Base-by-base conservation (phyloP, 2,888 invertebrate species). In the Stenodera caucasica region DNA sequence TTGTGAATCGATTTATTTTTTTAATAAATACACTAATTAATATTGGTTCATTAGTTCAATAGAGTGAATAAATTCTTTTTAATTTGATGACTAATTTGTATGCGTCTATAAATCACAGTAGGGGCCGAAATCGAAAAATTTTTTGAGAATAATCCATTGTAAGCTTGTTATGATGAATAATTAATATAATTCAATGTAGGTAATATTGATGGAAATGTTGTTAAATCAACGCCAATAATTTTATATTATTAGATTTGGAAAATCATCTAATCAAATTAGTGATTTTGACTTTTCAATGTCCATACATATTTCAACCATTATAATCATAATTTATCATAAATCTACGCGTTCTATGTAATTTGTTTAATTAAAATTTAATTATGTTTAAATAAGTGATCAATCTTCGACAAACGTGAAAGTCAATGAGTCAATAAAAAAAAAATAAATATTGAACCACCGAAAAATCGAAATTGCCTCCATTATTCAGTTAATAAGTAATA, bases 361-460 rank as follows among this genome's bases (percentile, higher is more conserved):
- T 49, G 53, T 55, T 60, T 57, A 53, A 57, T 60, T 60, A 57
- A 57, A 51, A 45, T 49, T 57, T 57, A 60, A 57, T 60, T 53
- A 57, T 53, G 35, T 40, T 32, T 15, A 37, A 57, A 37, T 26
- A 30, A 37, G 11, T 52, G 53, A 53, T 60, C 23, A 51, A 60
- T 60, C 60, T 53, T 12, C 29, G 26, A 26, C 51, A 37, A 33
- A 7, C n/a, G 18, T 15, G 52, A 52, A 30, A 52, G 51, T 29
- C 2, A 26, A 26, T 26, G n/a, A 45, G 49, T 45, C 14, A 1
- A 18, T 50, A 14, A 23, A 54, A 21, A 59, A 55, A 61, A 53
- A 60, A 64, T 63, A 64, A 62, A 64, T 61, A 67, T 54, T 50
- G 65, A 57, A 54, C 40, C 54, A 63, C 65, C 63, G 64, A 66